Evolutionary conservation across 1,140 invertebrate genomes (phyloP).

Genomic region (Polyergus mexicanus): DNA sequence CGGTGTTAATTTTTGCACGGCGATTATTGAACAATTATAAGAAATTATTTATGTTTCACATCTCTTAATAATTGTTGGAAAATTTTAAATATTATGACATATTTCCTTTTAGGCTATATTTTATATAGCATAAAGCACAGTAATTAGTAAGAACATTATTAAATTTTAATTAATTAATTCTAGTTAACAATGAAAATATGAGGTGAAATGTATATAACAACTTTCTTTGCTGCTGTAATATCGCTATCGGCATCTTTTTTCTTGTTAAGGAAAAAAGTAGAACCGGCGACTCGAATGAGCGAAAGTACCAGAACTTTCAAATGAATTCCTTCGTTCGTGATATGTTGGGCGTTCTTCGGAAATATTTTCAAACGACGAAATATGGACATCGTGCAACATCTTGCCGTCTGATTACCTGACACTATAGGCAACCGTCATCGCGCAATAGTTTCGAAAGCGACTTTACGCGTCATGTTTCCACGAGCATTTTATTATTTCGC

Average conservation of each 20-base stretch:
- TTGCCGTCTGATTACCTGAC: slow-evolving; percentile 30
- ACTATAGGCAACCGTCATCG: not conserved
- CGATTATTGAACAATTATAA: not conserved
- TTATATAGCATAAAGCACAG: not conserved
- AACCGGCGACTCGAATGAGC: not conserved
- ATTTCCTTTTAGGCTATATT: not conserved
- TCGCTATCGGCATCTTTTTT: slow-evolving; percentile 17
- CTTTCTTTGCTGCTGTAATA: slow-evolving; percentile 22
- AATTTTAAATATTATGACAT: not conserved
- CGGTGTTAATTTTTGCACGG: not conserved
- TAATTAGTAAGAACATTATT: no score
- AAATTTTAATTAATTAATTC: slow-evolving; percentile 2
- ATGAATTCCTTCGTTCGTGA: slow-evolving; percentile 6
- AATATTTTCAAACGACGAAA: slow-evolving; percentile 32
- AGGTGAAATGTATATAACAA: not conserved
- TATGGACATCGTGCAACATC: not conserved
- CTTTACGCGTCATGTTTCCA: not conserved
- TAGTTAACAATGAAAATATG: not conserved
- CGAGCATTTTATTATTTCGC: slow-evolving; percentile 25
- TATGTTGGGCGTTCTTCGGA: not conserved
- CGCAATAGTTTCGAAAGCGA: slow-evolving; percentile 39
- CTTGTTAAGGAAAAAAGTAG: slow-evolving; percentile 31
- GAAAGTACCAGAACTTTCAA: slow-evolving; percentile 52
- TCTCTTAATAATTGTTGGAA: not conserved
- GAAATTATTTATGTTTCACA: not conserved